Percentiles rank a stretch among this genome's conserved stretches.
Conservation (phyloP, 2,888 invertebrate genomes). For the Drosophila eohydei region DNA sequence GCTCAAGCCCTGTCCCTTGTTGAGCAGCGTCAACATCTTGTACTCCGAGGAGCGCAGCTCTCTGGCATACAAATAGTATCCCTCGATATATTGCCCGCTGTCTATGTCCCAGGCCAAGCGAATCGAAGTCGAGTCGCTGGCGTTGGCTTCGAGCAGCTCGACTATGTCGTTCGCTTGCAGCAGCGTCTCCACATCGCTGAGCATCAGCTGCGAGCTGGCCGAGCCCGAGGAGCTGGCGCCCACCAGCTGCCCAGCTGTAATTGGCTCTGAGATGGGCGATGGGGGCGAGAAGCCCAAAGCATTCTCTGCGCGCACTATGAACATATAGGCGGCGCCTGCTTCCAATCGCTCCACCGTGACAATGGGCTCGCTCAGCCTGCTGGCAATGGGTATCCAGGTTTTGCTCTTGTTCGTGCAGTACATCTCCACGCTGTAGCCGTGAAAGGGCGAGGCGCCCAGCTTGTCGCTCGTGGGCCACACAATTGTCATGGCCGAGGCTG, state of each 20-base stretch:
- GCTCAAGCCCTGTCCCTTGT: constrained; percentile 90
- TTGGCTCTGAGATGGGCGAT: constrained; percentile 91
- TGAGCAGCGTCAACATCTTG: constrained; percentile 91
- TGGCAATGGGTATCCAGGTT: constrained; percentile 88
- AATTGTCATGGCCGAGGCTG: constrained; percentile 91
- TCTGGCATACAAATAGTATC: constrained; percentile 92
- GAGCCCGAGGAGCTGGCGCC: constrained; percentile 58
- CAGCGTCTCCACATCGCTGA: constrained; percentile 89
- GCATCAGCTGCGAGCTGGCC: constrained; percentile 72
- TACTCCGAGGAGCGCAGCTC: constrained; percentile 87
- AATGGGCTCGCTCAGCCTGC: constrained; percentile 89
- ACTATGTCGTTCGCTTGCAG: constrained; percentile 90
- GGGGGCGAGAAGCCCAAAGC: constrained; percentile 93
- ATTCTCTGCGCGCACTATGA: constrained; percentile 95
- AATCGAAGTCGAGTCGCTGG: constrained; percentile 93
- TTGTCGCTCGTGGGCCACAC: constrained; percentile 91
- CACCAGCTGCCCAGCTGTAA: constrained; percentile 86
- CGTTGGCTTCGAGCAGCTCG: constrained; percentile 92
- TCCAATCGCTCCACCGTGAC: constrained; percentile 90
- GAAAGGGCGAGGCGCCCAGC: constrained; percentile 93
- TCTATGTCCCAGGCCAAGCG: constrained; percentile 93
- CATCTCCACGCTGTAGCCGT: constrained; percentile 92
- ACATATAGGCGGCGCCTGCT: constrained; percentile 93
- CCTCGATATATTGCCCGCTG: constrained; percentile 92
- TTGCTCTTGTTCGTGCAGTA: constrained; percentile 87